Evolutionary conservation across 2,888 invertebrate species (phyloP), one percentile per base, ranked within the genome.

Genomic region (Conus canariensis): DNA sequence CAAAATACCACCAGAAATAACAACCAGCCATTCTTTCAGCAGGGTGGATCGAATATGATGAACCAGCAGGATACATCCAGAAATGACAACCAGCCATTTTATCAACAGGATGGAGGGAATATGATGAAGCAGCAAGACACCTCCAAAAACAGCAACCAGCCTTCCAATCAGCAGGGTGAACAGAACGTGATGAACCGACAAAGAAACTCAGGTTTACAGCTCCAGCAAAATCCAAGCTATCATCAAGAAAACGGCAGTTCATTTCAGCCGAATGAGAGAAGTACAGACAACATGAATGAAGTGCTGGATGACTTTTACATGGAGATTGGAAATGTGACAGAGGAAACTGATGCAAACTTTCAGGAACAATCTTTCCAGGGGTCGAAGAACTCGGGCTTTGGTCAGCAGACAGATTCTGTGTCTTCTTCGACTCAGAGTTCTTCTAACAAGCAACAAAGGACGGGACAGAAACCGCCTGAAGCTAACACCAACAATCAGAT

Each of bases 391-490:
- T 7, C n/a, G 45, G 64, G 60, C 2, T 59, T 60, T 22, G 45
- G 45, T 67, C 64, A 64, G 7, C 86, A 86, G 64, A 67, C 86
- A 25, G 16, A 45, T 45, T 14, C 9, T 19, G 60, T 64, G 85
- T 60, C 85, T 59, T 45, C 4, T 45, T 60, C 85, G 1, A 85
- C 85, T 60, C 85, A 85, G n/a, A 12, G n/a, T 14, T 16, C 64
- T 64, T 25, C 85, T 30, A 58, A 59, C 56, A 56, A n/a, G 58
- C 22, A 58, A 45, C 58, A 58, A 1, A 0, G 10, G n/a, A 64
- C 67, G 7, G 86, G 86, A 59, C 85, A 85, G 60, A 86, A 86
- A 45, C 45, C 1, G 67, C 64, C 7, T n/a, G 86, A 30, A 67
- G 60, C 16, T 12, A 67, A 16, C 30, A 86, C 16, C 14, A 67